Evolutionary conservation across 37 sponge, comb jelly and placozoan genomes (phyloP).

Genomic region (Crambe crambe): DNA sequence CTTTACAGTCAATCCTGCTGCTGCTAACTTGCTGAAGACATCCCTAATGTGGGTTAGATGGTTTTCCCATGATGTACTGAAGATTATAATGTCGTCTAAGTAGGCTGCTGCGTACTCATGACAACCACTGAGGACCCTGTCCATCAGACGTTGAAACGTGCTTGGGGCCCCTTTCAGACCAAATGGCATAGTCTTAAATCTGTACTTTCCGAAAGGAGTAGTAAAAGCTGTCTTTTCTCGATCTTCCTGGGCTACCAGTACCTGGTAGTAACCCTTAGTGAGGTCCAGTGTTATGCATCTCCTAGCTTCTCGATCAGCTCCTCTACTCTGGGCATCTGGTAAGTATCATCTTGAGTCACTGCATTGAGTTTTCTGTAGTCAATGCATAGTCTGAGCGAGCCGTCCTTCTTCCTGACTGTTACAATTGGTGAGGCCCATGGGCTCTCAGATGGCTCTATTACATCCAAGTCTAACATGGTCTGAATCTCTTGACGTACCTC

Average conservation of each 20-base stretch:
- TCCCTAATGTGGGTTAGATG: slow-evolving; percentile 40
- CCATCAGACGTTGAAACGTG: slow-evolving; percentile 79
- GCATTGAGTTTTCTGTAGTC: slow-evolving; percentile 76
- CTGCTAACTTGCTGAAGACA: slow-evolving; percentile 23
- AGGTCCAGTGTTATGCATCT: slow-evolving; percentile 64
- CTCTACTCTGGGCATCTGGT: slow-evolving; percentile 64
- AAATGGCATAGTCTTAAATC: slow-evolving; percentile 80
- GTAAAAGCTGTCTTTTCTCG: slow-evolving; percentile 68
- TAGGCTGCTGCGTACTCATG: slow-evolving; percentile 45
- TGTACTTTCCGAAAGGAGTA: slow-evolving; percentile 59
- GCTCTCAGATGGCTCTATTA: too few relatives aligned
- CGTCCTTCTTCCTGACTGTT: slow-evolving; percentile 59
- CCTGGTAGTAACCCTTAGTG: slow-evolving; percentile 71
- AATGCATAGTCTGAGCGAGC: slow-evolving; percentile 37
- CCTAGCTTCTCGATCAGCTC: slow-evolving; percentile 59
- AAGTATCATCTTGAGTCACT: slow-evolving; percentile 45
- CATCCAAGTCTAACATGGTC: slow-evolving; percentile 35
- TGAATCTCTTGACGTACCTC: slow-evolving; percentile 23
- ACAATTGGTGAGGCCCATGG: slow-evolving; percentile 52
- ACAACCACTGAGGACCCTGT: slow-evolving; percentile 19
- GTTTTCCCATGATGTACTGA: slow-evolving; percentile 55
- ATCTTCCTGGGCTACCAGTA: slow-evolving; percentile 38
- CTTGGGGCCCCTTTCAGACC: slow-evolving; percentile 69
- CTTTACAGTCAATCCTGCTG: slow-evolving; percentile 53
- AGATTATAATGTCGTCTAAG: slow-evolving; percentile 68